Evolutionary conservation across 2,888 invertebrate genomes (phyloP), one percentile per base, ranked within the genome.

Genomic region (Theretra japonica): DNA sequence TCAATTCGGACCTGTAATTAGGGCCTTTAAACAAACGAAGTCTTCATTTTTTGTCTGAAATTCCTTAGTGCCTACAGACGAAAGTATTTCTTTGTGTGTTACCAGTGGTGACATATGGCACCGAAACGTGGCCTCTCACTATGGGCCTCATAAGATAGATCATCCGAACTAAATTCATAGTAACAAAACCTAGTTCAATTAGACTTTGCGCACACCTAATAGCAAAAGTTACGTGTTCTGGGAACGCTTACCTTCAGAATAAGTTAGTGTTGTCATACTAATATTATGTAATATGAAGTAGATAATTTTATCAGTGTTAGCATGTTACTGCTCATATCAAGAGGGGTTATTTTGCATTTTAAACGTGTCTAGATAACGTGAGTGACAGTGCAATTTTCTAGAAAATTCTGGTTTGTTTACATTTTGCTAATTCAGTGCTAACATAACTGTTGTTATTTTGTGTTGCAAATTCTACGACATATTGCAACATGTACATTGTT

Each of bases 391-490:
- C 21, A 41, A 19, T 62, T 60, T 33, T 33, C 30, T 41, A 41
- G 62, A 41, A 41, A 60, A n/a, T 60, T 57, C n/a, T 21, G 30
- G 30, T 60, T 60, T 28, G n/a, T 60, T 28, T 41, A 41, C 41
- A 41, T 41, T 11, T 41, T 41, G 41, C 11, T 41, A 41, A 41
- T 11, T 11, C 41, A 41, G 41, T 60, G 59, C n/a, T n/a, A n/a
- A n/a, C n/a, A n/a, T 7, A 57, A 23, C 57, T 57, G 23, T 28
- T 41, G 3, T 41, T 41, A 11, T 41, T 41, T 15, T 41, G 11
- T 41, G 11, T 41, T 41, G 11, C 11, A 11, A 11, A 11, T 41
- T 41, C 41, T 0, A 41, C 15, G 2, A 41, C 41, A 15, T 3
- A 41, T 3, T 1, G 11, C 0, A 15, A 41, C 15, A 11, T 7